These are phyloP conservation scores for Podarcis muralis DNA, from an alignment of 2,113 vertebrate species.

Conservation along the genomic window DNA sequence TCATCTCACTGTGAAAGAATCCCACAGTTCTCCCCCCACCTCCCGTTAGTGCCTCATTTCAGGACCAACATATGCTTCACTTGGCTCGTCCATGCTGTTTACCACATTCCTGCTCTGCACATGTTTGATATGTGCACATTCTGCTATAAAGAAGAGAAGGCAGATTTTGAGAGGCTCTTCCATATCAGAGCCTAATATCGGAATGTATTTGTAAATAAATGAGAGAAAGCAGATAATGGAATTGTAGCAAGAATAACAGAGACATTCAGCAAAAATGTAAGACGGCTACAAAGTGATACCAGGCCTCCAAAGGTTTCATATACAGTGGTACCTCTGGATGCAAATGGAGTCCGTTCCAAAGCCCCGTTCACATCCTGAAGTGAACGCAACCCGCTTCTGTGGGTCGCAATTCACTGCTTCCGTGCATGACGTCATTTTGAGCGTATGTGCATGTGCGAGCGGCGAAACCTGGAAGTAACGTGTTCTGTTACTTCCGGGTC, in stretches of 20 bases:
- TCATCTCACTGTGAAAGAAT: constrained; percentile 38
- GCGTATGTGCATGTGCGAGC: no score
- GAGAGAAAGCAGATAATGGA: neutral
- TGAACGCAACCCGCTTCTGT: no score
- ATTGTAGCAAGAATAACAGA: neutral
- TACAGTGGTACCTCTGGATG: no score
- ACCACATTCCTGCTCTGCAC: constrained; percentile 50
- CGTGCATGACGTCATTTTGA: no score
- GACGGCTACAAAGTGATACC: neutral
- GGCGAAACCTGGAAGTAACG: no score
- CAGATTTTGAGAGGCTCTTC: constrained; percentile 26
- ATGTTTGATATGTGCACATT: constrained; percentile 30
- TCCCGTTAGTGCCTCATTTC: constrained; percentile 40
- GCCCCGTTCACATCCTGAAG: no score
- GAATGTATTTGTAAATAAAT: constrained; percentile 14
- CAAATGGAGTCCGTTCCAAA: no score
- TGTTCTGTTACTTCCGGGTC: no score
- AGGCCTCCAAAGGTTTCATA: neutral
- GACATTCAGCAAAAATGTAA: neutral
- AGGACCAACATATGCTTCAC: constrained; percentile 47
- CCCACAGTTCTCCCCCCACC: constrained; percentile 40
- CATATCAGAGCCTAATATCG: constrained; percentile 8
- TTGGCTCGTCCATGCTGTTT: constrained; percentile 53
- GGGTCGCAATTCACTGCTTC: no score
- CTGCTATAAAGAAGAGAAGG: constrained; percentile 31